Evolutionary conservation across 2,797 vertebrate genomes (phyloP).

Genomic region (Neoniphon sammara): DNA sequence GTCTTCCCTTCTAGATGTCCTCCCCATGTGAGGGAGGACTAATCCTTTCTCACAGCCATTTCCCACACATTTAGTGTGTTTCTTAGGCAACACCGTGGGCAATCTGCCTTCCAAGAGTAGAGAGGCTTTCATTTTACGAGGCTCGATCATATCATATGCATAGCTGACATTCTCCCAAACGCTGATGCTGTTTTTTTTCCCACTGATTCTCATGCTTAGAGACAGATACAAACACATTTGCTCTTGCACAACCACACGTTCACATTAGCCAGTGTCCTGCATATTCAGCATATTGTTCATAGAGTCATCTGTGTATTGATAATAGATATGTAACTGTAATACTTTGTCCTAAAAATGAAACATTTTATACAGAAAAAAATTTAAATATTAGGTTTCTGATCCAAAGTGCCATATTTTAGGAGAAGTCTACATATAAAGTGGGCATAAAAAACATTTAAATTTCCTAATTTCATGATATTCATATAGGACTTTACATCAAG

Average conservation of each 20-base stretch:
- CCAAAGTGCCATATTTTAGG: neutral
- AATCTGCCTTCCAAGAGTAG: slow-evolving; percentile 54
- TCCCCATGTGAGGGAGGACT: slow-evolving; percentile 65
- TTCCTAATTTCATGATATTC: no score
- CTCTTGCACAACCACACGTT: neutral
- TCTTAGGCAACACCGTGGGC: slow-evolving; percentile 49
- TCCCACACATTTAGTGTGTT: slow-evolving; percentile 70
- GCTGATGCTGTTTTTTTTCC: slow-evolving; percentile 13
- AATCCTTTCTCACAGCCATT: slow-evolving; percentile 78
- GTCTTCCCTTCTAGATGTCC: slow-evolving; percentile 60
- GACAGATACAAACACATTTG: neutral
- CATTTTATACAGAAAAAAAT: neutral
- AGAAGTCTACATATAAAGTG: neutral
- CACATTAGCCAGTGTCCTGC: neutral
- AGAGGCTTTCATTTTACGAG: slow-evolving; percentile 65
- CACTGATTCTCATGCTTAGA: neutral
- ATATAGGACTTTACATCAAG: no score
- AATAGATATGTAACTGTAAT: neutral
- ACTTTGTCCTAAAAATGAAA: neutral
- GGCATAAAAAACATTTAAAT: neutral
- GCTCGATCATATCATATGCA: slow-evolving; percentile 59
- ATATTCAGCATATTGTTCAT: neutral
- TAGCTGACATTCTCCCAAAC: slow-evolving; percentile 57
- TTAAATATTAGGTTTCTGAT: no score
- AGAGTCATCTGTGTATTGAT: neutral